Percentiles rank a stretch among this genome's conserved stretches.
These are phyloP conservation scores for Myotis davidii DNA, from an alignment of 2,113 vertebrate species.

Conservation along the genomic window DNA sequence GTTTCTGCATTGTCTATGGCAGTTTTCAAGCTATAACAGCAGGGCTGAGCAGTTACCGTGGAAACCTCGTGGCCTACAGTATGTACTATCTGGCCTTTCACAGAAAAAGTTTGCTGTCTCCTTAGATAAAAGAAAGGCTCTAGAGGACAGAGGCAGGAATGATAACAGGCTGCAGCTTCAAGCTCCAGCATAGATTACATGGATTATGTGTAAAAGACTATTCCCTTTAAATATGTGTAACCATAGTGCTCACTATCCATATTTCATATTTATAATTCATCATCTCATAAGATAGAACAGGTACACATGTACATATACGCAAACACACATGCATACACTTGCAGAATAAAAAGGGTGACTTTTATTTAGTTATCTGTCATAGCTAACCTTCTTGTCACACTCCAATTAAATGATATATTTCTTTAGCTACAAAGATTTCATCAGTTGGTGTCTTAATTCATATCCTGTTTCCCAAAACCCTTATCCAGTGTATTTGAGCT, in stretches of 20 bases:
- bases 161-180: not conserved
- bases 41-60: not conserved
- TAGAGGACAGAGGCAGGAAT: not conserved
- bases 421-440: not conserved
- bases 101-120: not conserved
- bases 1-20: not conserved
- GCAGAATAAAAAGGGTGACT: not conserved
- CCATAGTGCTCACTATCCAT: not conserved
- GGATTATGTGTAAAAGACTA: not conserved
- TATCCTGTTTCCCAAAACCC: not conserved
- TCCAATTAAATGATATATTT: not conserved
- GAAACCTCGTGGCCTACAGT: not conserved
- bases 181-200: not conserved
- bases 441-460: not conserved
- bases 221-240: not conserved
- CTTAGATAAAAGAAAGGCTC: not conserved
- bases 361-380: not conserved
- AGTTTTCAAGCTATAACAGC: not conserved
- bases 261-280: not conserved
- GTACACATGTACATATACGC: not conserved
- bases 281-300: not conserved
- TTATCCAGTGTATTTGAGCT: not conserved
- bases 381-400: not conserved
- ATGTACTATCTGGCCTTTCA: not conserved
- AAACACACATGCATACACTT: not conserved